Percentiles rank a stretch among this genome's conserved stretches.
phyloP scores from a whole-genome alignment of 2,113 vertebrate species.

The Sardina pilchardus region DNA sequence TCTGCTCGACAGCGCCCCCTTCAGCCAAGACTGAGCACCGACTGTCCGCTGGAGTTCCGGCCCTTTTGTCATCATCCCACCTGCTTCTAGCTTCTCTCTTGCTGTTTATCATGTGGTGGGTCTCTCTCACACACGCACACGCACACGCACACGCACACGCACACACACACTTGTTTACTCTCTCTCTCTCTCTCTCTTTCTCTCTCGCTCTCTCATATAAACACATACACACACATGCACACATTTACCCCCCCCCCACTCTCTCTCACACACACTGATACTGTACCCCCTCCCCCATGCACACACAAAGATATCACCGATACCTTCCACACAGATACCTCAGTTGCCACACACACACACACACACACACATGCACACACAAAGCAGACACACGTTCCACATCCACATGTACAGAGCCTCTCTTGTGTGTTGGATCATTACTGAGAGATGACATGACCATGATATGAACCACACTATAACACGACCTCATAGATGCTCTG shows the following conservation, averaged over 20 bases:
- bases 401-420: not conserved
- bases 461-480: too few species aligned
- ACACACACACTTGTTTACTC: not conserved
- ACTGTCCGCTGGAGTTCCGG: conserved; percentile 39
- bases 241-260: too few species aligned
- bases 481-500: too few species aligned
- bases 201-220: too few species aligned
- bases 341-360: not conserved
- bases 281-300: too few species aligned
- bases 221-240: too few species aligned
- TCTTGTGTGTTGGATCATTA: too few species aligned
- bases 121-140: conserved; percentile 2
- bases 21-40: conserved; percentile 49
- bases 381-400: not conserved
- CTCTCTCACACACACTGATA: too few species aligned
- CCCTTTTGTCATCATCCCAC: conserved; percentile 44
- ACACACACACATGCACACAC: not conserved
- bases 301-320: too few species aligned
- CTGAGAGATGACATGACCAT: too few species aligned
- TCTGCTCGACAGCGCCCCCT: conserved; percentile 51
- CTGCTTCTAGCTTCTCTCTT: conserved; percentile 52
- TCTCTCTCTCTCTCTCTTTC: too few species aligned
- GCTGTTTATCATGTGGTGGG: conserved; percentile 61
- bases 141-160: not conserved
- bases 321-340: not conserved